phyloP scores from a whole-genome alignment of 2,888 invertebrate species.

The Seira ritae region DNA sequence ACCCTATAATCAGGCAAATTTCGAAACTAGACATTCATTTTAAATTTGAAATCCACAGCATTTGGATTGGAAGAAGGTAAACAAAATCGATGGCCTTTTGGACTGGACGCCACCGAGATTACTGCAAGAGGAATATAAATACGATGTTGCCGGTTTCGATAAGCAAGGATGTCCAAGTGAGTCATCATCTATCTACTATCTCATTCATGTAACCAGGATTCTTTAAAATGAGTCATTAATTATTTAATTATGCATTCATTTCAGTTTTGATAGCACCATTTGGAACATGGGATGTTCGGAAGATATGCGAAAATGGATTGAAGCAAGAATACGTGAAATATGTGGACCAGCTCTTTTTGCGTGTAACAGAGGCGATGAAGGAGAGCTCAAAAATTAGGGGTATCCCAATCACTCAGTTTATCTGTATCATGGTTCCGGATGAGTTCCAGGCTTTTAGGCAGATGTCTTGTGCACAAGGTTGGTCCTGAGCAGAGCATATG shows the following conservation, averaged over 20 bases:
- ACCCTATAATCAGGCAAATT: background rate
- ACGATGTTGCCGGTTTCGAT: conserved; percentile 67
- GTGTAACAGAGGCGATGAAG: conserved; percentile 49
- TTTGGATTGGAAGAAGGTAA: conserved; percentile 63
- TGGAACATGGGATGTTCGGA: conserved; percentile 66
- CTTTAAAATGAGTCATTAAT: background rate
- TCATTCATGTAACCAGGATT: background rate
- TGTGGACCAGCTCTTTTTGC: conserved; percentile 67
- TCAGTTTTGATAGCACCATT: conserved; percentile 64
- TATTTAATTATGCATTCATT: background rate
- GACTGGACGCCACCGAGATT: conserved; percentile 64
- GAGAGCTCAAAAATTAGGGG: conserved; percentile 44
- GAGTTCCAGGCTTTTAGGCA: conserved; percentile 59
- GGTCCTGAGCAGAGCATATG: background rate
- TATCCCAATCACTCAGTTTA: conserved; percentile 61
- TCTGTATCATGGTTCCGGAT: conserved; percentile 66
- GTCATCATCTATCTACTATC: background rate
- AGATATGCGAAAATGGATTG: conserved; percentile 59
- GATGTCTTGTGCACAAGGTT: conserved; percentile 60
- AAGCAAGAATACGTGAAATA: conserved; percentile 67
- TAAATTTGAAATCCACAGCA: no score
- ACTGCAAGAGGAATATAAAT: conserved; percentile 62
- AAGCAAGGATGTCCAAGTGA: conserved; percentile 69
- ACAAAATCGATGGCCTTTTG: conserved; percentile 65
- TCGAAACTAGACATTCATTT: background rate